Conservation (phyloP, 1,140 invertebrate genomes). For the Danaus plexippus region DNA sequence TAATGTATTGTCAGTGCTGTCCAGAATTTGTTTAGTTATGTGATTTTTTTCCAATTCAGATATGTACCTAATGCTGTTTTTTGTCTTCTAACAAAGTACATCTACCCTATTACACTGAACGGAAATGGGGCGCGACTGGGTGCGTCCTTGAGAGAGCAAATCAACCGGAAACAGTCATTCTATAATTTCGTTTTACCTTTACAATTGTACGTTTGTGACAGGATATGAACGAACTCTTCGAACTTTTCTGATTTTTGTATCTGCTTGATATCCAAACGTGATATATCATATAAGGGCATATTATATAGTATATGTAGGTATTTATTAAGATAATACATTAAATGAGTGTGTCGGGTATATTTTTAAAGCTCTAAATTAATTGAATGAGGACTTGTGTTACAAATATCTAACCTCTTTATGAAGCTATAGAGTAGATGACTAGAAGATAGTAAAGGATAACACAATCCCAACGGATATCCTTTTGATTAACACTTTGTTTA, state of each 20-base stretch:
- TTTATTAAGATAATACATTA: too few relatives aligned
- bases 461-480: too few relatives aligned
- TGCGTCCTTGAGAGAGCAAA: constrained; percentile 51
- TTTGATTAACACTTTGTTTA: too few relatives aligned
- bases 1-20: constrained; percentile 40
- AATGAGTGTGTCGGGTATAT: too few relatives aligned
- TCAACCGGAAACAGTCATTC: constrained; percentile 48
- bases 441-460: too few relatives aligned
- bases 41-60: constrained; percentile 1
- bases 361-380: too few relatives aligned
- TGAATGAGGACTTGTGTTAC: too few relatives aligned
- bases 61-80: constrained; percentile 32
- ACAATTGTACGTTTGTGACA: constrained; percentile 11
- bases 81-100: constrained; percentile 20
- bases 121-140: constrained; percentile 59
- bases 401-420: too few relatives aligned
- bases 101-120: constrained; percentile 28
- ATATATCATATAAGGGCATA: too few relatives aligned
- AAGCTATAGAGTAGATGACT: too few relatives aligned
- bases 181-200: constrained; percentile 31
- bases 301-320: too few relatives aligned
- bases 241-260: neutral
- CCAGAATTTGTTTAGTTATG: neutral
- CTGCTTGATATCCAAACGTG: too few relatives aligned
- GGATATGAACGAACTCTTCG: neutral